Evolutionary conservation across 2,113 vertebrate genomes (phyloP).

Genomic region (Oreocharis arfaki): DNA sequence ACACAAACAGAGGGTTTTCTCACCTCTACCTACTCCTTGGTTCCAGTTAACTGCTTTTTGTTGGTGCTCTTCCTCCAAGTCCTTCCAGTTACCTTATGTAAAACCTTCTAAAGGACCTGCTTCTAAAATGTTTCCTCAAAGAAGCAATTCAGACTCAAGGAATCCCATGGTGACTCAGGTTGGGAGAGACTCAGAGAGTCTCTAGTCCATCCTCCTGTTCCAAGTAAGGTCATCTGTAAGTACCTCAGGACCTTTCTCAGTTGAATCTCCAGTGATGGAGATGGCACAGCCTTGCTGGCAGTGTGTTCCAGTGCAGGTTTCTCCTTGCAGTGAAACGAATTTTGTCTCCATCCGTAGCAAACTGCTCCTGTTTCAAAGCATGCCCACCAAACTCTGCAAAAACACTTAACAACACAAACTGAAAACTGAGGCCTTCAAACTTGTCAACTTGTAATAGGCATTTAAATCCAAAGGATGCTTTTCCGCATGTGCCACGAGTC

Average conservation of each 20-base stretch:
- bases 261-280: rapidly evolving
- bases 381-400: not conserved
- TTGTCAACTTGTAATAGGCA: not conserved
- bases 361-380: not conserved
- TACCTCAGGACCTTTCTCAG: not conserved
- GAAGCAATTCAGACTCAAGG: not conserved
- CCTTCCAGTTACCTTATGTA: not conserved
- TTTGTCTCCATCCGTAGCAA: not conserved
- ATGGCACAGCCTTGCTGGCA: not conserved
- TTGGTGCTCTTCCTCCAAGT: not conserved
- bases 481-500: rapidly evolving
- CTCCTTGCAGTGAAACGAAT: not conserved
- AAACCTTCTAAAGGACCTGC: not conserved
- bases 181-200: not conserved
- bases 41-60: not conserved
- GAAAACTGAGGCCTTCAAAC: not conserved
- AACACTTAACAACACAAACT: not conserved
- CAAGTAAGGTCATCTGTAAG: not conserved
- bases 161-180: rapidly evolving
- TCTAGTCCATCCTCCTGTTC: not conserved
- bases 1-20: not conserved
- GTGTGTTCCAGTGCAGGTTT: not conserved
- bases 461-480: not conserved
- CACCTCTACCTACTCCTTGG: not conserved
- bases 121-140: not conserved